These are phyloP conservation scores for Hylaeus anthracinus DNA, from an alignment of 1,140 invertebrate genomes.

Conservation along the genomic window DNA sequence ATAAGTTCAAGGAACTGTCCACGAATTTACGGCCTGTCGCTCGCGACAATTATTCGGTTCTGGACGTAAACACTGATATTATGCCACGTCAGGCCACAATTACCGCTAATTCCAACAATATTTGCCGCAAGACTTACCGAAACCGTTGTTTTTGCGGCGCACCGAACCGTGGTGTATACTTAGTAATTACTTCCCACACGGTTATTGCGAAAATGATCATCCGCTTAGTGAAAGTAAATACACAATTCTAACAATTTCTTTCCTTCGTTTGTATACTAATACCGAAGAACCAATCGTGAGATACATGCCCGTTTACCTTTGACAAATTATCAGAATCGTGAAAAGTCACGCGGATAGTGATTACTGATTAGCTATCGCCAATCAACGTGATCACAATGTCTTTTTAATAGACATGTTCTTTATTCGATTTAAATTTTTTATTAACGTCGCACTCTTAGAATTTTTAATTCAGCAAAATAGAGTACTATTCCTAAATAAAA, in stretches of 20 bases:
- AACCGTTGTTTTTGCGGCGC: constrained; percentile 50
- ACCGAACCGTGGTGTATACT: constrained; percentile 53
- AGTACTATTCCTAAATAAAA: too few species aligned
- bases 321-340: background rate
- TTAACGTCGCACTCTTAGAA: too few species aligned
- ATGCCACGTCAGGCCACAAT: constrained; percentile 45
- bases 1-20: constrained; percentile 13
- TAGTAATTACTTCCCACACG: constrained; percentile 52
- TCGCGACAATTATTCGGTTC: constrained; percentile 55
- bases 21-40: constrained; percentile 46
- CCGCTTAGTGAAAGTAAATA: constrained; percentile 58
- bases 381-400: background rate
- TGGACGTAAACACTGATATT: constrained; percentile 45
- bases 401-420: background rate
- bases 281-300: background rate
- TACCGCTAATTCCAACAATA: constrained; percentile 58
- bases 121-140: constrained; percentile 46
- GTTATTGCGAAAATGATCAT: constrained; percentile 47
- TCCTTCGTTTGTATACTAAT: constrained; percentile 2
- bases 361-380: background rate
- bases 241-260: constrained; percentile 45
- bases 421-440: background rate
- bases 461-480: too few species aligned
- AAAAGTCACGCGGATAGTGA: background rate
- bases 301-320: background rate